These are phyloP conservation scores for Leptinotarsa juncta DNA, from an alignment of 2,888 invertebrate species.

Conservation along the genomic window DNA sequence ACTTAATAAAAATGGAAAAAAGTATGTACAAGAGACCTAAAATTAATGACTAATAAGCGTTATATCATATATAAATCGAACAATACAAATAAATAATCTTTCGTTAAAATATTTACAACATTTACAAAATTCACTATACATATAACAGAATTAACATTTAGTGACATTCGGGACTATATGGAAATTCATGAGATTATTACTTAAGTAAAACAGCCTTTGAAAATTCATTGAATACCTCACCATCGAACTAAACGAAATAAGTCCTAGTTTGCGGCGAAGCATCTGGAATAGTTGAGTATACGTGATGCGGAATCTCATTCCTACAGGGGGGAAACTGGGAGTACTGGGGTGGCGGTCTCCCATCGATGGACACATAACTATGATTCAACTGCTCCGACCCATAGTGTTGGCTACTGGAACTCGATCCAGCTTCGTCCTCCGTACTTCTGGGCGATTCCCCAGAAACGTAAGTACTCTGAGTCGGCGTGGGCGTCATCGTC, in stretches of 20 bases:
- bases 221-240: conserved; percentile 39
- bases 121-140: conserved; percentile 54
- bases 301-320: conserved; percentile 60
- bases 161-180: conserved; percentile 49
- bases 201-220: conserved; percentile 59
- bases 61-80: conserved; percentile 52
- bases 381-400: conserved; percentile 75
- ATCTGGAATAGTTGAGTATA: conserved; percentile 66
- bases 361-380: conserved; percentile 77
- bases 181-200: conserved; percentile 43
- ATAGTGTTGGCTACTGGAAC: conserved; percentile 71
- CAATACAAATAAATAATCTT: conserved; percentile 56
- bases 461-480: conserved; percentile 72
- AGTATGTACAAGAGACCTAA: conserved; percentile 59
- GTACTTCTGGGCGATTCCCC: conserved; percentile 68
- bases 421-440: conserved; percentile 70
- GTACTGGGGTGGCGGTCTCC: conserved; percentile 62
- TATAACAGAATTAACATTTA: conserved; percentile 52
- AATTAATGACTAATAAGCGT: conserved; percentile 65
- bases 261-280: conserved; percentile 63
- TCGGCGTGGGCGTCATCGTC: conserved; percentile 71
- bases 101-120: conserved; percentile 57
- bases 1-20: conserved; percentile 56
- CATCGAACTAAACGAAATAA: conserved; percentile 63
- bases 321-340: conserved; percentile 55